Percentiles rank a stretch among this genome's conserved stretches.
These are phyloP conservation scores for Drosophila eugracilis DNA, from an alignment of 1,140 invertebrate genomes.

Conservation along the genomic window DNA sequence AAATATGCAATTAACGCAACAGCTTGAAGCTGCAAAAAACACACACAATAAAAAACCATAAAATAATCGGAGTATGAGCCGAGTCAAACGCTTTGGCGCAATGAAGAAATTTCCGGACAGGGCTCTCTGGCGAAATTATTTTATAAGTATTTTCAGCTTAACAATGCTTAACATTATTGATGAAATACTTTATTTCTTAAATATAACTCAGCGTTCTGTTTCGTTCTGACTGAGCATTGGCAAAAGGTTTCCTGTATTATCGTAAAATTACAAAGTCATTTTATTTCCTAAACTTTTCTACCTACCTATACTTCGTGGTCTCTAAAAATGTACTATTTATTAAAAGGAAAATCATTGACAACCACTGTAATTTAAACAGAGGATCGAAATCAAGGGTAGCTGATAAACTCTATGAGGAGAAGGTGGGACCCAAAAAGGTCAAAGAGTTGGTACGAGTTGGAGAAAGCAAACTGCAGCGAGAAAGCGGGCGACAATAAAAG, in stretches of 20 bases:
- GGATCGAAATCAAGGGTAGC: background rate
- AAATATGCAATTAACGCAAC: slow-evolving; percentile 82
- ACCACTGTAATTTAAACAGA: slow-evolving; percentile 2
- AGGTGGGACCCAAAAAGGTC: background rate
- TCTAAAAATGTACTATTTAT: background rate
- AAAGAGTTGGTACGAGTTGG: slow-evolving; percentile 3
- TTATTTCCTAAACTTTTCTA: no score
- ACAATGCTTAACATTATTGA: background rate
- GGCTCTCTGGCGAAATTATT: background rate
- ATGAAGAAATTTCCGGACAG: background rate
- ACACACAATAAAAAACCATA: slow-evolving; percentile 15
- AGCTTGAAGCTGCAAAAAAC: slow-evolving; percentile 61
- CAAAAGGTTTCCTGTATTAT: no score
- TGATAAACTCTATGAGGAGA: background rate
- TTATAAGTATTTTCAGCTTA: no score
- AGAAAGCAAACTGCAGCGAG: slow-evolving; percentile 10
- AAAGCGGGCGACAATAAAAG: slow-evolving; percentile 58
- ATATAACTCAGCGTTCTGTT: no score
- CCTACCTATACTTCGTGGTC: no score
- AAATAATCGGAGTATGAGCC: background rate
- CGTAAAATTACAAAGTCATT: no score
- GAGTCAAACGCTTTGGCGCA: slow-evolving; percentile 1
- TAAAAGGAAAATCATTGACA: background rate
- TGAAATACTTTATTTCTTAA: no score
- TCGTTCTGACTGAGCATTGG: no score